These are phyloP conservation scores for Arenaria interpres DNA, from an alignment of 2,113 vertebrate genomes.

Conservation along the genomic window DNA sequence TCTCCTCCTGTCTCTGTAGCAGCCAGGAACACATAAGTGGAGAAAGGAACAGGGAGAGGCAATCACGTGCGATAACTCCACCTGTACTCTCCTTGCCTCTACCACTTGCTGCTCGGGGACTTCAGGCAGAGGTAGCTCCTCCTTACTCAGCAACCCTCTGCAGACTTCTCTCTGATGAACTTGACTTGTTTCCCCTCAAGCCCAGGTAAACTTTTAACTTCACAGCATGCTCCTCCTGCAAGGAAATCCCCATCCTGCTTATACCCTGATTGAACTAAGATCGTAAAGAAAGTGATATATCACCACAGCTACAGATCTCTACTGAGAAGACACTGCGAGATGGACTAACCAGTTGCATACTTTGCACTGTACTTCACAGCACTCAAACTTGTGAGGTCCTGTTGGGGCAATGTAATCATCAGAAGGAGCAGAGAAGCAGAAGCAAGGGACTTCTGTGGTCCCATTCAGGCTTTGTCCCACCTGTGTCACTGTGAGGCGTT, in stretches of 20 bases:
- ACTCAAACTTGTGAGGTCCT: background rate
- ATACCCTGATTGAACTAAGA: accelerated
- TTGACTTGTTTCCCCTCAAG: background rate
- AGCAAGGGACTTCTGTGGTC: background rate
- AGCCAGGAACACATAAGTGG: background rate
- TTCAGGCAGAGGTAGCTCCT: background rate
- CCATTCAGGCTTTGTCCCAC: background rate
- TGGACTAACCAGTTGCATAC: background rate
- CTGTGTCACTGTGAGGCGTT: background rate
- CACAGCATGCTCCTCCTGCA: background rate
- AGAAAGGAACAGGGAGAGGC: background rate
- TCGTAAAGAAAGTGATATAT: background rate
- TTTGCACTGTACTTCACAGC: background rate
- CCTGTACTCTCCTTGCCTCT: background rate
- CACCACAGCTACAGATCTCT: background rate
- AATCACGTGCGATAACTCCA: background rate
- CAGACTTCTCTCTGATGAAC: background rate
- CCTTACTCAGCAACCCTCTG: background rate
- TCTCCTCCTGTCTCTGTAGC: background rate
- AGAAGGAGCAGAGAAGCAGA: background rate
- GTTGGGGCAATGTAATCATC: background rate
- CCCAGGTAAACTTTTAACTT: background rate
- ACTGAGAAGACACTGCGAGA: background rate
- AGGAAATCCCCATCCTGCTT: background rate
- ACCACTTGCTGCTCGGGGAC: background rate